phyloP scores from a whole-genome alignment of 2,888 invertebrate species.

The Patella pellucida region DNA sequence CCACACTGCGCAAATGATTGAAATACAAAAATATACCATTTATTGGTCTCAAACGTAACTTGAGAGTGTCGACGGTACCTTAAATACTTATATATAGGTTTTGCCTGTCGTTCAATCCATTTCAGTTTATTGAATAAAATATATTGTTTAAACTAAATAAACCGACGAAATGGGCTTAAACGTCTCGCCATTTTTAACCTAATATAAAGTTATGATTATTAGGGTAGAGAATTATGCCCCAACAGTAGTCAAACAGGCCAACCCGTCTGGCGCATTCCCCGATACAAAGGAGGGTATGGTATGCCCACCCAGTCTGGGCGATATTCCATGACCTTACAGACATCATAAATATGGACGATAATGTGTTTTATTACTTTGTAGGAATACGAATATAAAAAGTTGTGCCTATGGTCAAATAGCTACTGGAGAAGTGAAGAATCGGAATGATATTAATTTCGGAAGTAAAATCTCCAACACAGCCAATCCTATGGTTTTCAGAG shows the following conservation, averaged over 20 bases:
- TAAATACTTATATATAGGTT: too few species aligned
- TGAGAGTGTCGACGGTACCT: too few species aligned
- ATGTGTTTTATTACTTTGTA: conserved; percentile 27
- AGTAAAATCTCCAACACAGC: conserved; percentile 37
- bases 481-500: conserved; percentile 49
- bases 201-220: too few species aligned
- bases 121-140: too few species aligned
- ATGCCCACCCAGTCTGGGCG: background rate
- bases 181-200: too few species aligned
- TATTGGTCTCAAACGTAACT: too few species aligned
- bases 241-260: background rate
- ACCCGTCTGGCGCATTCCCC: background rate
- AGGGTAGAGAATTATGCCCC: too few species aligned
- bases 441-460: conserved; percentile 49
- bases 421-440: conserved; percentile 41
- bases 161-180: too few species aligned
- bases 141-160: too few species aligned
- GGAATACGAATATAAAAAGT: conserved; percentile 29
- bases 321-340: background rate
- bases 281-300: background rate
- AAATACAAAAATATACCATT: too few species aligned
- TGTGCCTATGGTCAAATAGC: conserved; percentile 47
- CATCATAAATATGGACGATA: background rate
- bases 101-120: too few species aligned
- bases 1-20: too few species aligned